Conservation (phyloP, 2,113 vertebrate genomes). For the Climacteris rufus region DNA sequence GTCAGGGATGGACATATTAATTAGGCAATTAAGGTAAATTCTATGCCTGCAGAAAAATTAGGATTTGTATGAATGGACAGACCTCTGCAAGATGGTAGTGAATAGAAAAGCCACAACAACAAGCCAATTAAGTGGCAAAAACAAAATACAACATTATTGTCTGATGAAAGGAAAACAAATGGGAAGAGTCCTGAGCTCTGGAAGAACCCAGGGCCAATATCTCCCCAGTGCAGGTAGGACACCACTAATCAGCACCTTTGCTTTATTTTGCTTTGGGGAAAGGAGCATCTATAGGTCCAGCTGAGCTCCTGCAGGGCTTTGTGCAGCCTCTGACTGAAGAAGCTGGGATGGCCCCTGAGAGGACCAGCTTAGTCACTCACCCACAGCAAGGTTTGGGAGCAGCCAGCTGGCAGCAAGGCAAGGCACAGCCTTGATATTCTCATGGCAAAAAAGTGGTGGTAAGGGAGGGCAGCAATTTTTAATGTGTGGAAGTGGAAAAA, state of each 20-base stretch:
- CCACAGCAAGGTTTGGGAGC: neutral
- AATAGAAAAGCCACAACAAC: neutral
- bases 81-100: neutral
- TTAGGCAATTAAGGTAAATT: neutral
- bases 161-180: neutral
- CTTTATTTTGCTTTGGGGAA: neutral
- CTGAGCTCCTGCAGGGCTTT: neutral
- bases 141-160: neutral
- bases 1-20: neutral
- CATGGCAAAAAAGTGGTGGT: neutral
- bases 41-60: neutral
- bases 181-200: neutral
- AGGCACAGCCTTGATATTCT: neutral
- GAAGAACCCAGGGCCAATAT: neutral
- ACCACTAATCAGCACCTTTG: neutral
- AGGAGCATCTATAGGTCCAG: accelerated
- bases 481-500: neutral
- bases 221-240: neutral
- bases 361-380: neutral
- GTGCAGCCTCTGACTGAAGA: neutral
- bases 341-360: neutral
- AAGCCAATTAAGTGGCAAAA: neutral
- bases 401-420: neutral
- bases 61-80: neutral
- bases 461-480: neutral